Percentiles rank a stretch among this genome's conserved stretches.
Conservation (phyloP, 2,888 invertebrate species). For the Drosophila trichaetosa region DNA sequence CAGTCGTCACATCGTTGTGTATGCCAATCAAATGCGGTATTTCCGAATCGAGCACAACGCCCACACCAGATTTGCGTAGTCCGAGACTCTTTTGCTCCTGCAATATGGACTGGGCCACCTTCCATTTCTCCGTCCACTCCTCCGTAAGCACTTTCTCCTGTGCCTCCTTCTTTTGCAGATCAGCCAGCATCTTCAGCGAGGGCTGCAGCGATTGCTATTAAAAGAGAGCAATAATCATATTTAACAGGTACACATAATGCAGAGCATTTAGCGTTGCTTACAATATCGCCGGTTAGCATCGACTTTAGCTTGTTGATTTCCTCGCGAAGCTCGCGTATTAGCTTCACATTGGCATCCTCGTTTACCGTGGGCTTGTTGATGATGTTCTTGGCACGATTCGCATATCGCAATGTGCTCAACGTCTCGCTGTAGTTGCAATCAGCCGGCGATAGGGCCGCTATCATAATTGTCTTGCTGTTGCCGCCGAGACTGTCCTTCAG, state of each 20-base stretch:
- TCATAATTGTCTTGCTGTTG: conserved; percentile 96
- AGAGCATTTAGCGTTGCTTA: conserved; percentile 78
- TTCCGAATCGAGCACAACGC: conserved; percentile 95
- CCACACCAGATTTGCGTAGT: conserved; percentile 93
- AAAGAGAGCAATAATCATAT: not conserved
- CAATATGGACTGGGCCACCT: conserved; percentile 94
- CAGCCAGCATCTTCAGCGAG: conserved; percentile 90
- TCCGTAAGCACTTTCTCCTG: conserved; percentile 95
- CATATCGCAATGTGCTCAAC: conserved; percentile 93
- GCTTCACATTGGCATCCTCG: conserved; percentile 94
- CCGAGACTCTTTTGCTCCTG: conserved; percentile 95
- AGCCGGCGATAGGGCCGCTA: conserved; percentile 92
- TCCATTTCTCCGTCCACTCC: conserved; percentile 97
- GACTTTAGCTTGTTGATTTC: conserved; percentile 93
- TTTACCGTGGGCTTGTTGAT: conserved; percentile 96
- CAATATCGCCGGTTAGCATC: conserved; percentile 89
- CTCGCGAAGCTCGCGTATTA: conserved; percentile 93
- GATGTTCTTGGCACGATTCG: conserved; percentile 95
- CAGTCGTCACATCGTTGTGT: conserved; percentile 96
- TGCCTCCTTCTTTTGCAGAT: conserved; percentile 95
- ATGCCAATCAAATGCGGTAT: conserved; percentile 96
- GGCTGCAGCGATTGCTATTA: conserved; percentile 87
- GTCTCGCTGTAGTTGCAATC: conserved; percentile 96
- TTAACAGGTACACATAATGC: not conserved
- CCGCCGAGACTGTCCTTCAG: conserved; percentile 95